Conservation (phyloP, 1,140 invertebrate species). For the Calliopsis andreniformis region DNA sequence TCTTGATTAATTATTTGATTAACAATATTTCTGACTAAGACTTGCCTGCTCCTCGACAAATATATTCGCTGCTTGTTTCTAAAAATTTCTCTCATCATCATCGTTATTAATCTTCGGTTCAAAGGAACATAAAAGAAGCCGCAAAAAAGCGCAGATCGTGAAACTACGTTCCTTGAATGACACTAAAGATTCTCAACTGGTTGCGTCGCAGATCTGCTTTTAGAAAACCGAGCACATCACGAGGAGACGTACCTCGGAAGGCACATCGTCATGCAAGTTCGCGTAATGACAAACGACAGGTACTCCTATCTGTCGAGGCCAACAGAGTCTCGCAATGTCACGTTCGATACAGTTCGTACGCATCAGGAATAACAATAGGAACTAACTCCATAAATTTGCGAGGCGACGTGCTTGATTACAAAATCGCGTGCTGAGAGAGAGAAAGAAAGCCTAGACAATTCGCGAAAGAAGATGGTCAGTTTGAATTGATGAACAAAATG, state of each 20-base stretch:
- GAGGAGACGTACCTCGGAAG: neutral
- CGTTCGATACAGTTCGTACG: conserved; percentile 14
- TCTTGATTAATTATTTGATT: too few relatives aligned
- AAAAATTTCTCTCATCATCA: neutral
- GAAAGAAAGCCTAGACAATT: neutral
- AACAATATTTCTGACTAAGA: too few relatives aligned
- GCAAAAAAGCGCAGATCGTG: neutral
- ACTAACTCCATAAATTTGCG: neutral
- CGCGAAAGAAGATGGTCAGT: too few relatives aligned
- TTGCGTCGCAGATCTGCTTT: conserved; percentile 5
- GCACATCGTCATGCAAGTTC: conserved; percentile 1
- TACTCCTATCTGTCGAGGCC: neutral
- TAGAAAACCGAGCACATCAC: neutral
- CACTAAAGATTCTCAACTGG: neutral
- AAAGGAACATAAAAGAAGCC: neutral
- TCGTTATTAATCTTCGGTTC: neutral
- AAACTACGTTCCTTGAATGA: neutral
- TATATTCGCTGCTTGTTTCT: too few relatives aligned
- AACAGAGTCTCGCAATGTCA: neutral
- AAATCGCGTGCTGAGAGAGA: neutral
- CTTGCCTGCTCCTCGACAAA: too few relatives aligned
- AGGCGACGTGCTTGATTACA: neutral
- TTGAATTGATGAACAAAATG: too few relatives aligned
- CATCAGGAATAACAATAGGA: conserved; percentile 1
- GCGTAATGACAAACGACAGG: conserved; percentile 15